phyloP scores from a whole-genome alignment of 2,113 vertebrate species.

The Tupaia chinensis region DNA sequence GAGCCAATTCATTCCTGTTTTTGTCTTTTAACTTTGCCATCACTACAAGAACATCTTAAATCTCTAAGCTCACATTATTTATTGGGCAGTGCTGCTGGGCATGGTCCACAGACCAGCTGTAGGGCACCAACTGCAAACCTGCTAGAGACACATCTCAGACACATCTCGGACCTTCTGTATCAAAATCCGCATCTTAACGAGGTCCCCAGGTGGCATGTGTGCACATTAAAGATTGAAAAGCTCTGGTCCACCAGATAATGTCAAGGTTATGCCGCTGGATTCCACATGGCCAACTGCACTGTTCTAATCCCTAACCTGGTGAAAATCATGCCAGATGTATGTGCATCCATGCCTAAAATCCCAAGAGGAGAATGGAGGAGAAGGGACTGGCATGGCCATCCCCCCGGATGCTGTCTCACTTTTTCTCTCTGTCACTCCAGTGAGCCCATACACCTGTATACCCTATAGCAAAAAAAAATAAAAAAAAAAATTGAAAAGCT shows the following conservation, averaged over 20 bases:
- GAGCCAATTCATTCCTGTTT: background rate
- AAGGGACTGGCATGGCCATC: too few species aligned
- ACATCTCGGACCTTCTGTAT: rapidly evolving
- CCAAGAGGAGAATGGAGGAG: too few species aligned
- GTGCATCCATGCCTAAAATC: too few species aligned
- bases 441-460: too few species aligned
- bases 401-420: too few species aligned
- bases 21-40: background rate
- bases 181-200: background rate
- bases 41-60: background rate
- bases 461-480: too few species aligned
- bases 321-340: too few species aligned
- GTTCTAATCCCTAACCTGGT: too few species aligned
- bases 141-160: background rate
- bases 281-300: too few species aligned
- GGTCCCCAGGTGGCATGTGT: rapidly evolving
- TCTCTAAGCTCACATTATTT: rapidly evolving
- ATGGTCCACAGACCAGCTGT: background rate
- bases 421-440: too few species aligned
- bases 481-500: background rate
- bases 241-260: background rate
- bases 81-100: rapidly evolving
- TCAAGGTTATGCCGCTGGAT: too few species aligned
- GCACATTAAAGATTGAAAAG: background rate
- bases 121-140: background rate